A percentile compares a stretch with the other conserved stretches of the same genome.
Evolutionary conservation across 1,140 invertebrate species (phyloP).

Genomic region (Drosophila bipectinata): DNA sequence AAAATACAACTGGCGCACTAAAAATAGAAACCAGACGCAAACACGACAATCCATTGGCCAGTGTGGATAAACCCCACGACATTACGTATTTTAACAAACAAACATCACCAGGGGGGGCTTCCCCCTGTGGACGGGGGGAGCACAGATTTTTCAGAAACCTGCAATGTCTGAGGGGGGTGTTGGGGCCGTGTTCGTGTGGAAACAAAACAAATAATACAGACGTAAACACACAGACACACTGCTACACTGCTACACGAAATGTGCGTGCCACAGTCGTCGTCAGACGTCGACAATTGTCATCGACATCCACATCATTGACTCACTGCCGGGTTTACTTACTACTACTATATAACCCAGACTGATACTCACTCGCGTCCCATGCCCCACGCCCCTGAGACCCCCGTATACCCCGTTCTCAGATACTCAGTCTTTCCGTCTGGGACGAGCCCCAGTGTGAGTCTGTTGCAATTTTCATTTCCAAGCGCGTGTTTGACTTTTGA

Average conservation of each 20-base stretch:
- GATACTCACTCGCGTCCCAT: conserved; percentile 4
- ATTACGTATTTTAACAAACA: conserved; percentile 73
- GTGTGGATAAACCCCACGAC: conserved; percentile 68
- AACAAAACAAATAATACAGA: background rate
- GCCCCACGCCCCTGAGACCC: background rate
- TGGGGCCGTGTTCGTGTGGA: background rate
- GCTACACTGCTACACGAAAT: background rate
- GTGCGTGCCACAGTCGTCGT: conserved; percentile 26
- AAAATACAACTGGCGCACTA: conserved; percentile 64
- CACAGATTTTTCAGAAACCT: conserved; percentile 1
- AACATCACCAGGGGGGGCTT: conserved; percentile 46
- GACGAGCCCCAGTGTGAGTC: background rate
- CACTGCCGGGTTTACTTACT: conserved; percentile 4
- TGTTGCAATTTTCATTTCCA: background rate
- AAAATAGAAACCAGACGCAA: conserved; percentile 60
- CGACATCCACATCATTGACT: conserved; percentile 11
- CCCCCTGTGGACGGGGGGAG: conserved; percentile 1
- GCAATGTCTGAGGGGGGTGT: background rate
- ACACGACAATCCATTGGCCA: conserved; percentile 62
- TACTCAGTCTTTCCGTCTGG: conserved; percentile 12
- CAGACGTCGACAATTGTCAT: conserved; percentile 21
- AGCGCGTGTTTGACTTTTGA: background rate
- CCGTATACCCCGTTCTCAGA: background rate
- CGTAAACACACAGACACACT: conserved; percentile 1
- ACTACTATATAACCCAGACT: background rate